These are phyloP conservation scores for Chloroceryle aenea DNA, from an alignment of 2,113 vertebrate species.

Conservation along the genomic window DNA sequence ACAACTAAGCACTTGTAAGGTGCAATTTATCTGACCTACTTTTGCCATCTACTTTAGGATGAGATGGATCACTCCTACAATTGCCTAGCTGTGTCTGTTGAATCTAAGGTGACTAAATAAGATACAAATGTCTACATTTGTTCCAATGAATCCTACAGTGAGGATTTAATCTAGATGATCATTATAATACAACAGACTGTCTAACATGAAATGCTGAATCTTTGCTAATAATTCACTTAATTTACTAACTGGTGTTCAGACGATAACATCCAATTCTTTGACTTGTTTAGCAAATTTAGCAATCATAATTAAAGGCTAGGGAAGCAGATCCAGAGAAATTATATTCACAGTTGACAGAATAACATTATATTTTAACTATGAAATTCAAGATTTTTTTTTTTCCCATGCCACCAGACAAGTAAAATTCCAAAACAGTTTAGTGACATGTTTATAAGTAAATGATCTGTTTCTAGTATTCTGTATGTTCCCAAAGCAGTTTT, in stretches of 20 bases:
- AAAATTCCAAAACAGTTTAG: neutral
- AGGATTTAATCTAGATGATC: neutral
- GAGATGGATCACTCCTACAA: neutral
- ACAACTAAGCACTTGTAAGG: neutral
- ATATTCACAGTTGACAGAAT: neutral
- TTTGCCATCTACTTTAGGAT: neutral
- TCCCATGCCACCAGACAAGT: neutral
- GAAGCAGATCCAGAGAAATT: neutral
- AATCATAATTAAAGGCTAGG: neutral
- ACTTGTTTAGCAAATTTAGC: constrained; percentile 2
- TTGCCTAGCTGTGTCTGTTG: neutral
- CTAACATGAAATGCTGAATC: neutral
- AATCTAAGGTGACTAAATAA: neutral
- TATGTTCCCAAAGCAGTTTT: neutral
- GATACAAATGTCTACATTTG: neutral
- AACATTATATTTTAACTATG: neutral
- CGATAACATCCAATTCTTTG: neutral
- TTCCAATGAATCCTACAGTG: neutral
- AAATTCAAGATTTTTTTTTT: neutral
- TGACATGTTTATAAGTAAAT: neutral
- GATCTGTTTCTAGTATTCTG: neutral
- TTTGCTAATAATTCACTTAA: constrained; percentile 8
- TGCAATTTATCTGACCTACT: neutral
- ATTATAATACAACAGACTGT: neutral
- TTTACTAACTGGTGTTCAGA: neutral